phyloP scores from a whole-genome alignment of 2,888 invertebrate genomes.

The Imbricaverruca yamaguchii region DNA sequence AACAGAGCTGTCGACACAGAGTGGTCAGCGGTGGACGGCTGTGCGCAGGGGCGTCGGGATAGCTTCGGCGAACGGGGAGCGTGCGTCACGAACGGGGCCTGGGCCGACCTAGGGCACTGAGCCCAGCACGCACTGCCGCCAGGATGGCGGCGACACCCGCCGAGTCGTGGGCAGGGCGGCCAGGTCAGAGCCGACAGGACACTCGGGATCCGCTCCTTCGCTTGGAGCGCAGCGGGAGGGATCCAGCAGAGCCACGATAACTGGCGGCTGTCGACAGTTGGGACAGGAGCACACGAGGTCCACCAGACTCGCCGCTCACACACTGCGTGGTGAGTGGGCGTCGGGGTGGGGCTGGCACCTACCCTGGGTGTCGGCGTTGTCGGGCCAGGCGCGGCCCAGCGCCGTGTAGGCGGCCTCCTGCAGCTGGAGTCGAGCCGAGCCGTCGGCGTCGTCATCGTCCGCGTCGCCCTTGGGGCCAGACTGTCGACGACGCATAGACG shows the following conservation, averaged over 20 bases:
- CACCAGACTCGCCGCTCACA: too few relatives aligned
- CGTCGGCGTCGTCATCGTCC: background rate
- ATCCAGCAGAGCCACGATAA: too few relatives aligned
- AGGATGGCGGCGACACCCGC: background rate
- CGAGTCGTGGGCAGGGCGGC: too few relatives aligned
- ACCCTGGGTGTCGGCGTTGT: background rate
- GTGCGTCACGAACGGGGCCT: background rate
- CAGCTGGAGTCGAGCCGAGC: background rate
- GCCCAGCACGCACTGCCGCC: background rate
- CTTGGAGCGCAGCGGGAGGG: too few relatives aligned
- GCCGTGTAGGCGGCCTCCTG: conserved; percentile 13
- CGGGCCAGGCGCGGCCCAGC: conserved; percentile 21
- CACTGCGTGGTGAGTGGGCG: too few relatives aligned
- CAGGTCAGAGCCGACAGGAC: too few relatives aligned
- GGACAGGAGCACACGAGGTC: too few relatives aligned
- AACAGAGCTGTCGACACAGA: background rate
- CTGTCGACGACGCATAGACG: background rate
- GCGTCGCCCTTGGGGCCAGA: background rate
- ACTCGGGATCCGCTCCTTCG: too few relatives aligned
- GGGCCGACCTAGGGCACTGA: background rate
- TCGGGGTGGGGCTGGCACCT: background rate
- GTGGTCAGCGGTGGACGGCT: background rate
- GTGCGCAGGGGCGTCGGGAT: too few relatives aligned
- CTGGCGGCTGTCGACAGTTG: too few relatives aligned
- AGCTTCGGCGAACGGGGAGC: too few relatives aligned